These are phyloP conservation scores for Oreochromis mossambicus DNA, from an alignment of 2,797 vertebrate species.

Conservation along the genomic window DNA sequence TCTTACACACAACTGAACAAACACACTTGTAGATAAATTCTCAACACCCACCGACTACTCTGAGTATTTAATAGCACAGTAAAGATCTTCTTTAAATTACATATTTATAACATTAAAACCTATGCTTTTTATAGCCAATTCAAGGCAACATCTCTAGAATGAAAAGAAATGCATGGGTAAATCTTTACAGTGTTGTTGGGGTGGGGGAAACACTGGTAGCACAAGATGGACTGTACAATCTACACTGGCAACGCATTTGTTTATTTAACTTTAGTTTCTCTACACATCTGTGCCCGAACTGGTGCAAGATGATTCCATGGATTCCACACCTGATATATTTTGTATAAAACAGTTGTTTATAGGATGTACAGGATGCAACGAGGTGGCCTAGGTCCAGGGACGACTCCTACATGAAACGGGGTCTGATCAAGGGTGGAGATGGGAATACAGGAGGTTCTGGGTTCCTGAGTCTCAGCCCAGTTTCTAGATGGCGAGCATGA, in stretches of 20 bases:
- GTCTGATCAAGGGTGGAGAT: conserved; percentile 10
- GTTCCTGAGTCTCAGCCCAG: conserved; percentile 73
- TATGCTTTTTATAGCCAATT: conserved; percentile 67
- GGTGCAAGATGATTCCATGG: conserved; percentile 52
- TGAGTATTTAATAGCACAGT: conserved; percentile 68
- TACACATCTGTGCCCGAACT: conserved; percentile 52
- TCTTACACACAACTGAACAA: conserved; percentile 53
- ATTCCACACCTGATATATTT: conserved; percentile 59
- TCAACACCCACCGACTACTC: conserved; percentile 61
- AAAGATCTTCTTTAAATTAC: conserved; percentile 66
- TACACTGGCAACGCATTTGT: conserved; percentile 68
- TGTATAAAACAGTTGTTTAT: conserved; percentile 68
- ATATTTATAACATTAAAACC: conserved; percentile 67
- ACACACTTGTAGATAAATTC: conserved; percentile 64
- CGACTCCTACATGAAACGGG: conserved; percentile 17
- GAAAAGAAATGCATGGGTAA: conserved; percentile 60
- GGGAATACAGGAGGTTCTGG: conserved; percentile 28
- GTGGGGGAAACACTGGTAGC: conserved; percentile 52
- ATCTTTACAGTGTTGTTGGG: conserved; percentile 58
- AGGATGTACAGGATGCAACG: conserved; percentile 53
- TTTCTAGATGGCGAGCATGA: conserved; percentile 60
- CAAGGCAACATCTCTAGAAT: conserved; percentile 77
- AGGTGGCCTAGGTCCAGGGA: conserved; percentile 5
- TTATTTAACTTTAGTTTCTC: conserved; percentile 35
- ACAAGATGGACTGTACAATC: conserved; percentile 77